These are phyloP conservation scores for Psittacula derbiana DNA, from an alignment of 2,797 vertebrate species.

Conservation along the genomic window DNA sequence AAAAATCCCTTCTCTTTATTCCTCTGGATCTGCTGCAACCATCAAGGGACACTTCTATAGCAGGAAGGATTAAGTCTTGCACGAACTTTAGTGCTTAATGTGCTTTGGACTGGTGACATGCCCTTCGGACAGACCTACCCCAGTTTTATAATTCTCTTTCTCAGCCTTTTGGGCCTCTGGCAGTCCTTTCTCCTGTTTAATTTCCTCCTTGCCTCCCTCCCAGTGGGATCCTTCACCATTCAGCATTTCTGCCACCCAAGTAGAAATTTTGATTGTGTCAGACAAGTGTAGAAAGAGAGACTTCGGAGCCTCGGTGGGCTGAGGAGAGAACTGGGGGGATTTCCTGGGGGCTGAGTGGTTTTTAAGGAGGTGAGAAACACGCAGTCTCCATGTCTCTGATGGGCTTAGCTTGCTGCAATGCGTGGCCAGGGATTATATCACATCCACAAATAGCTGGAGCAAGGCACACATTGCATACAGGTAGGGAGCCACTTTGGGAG, in stretches of 20 bases:
- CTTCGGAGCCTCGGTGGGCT: background rate
- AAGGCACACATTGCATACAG: background rate
- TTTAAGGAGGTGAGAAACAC: background rate
- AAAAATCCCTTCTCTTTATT: constrained; percentile 24
- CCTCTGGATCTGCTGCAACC: constrained; percentile 26
- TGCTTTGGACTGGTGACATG: constrained; percentile 65
- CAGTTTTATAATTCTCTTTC: constrained; percentile 58
- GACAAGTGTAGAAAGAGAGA: constrained; percentile 42
- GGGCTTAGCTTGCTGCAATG: background rate
- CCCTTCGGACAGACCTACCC: constrained; percentile 64
- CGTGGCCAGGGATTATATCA: background rate
- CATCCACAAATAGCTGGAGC: background rate
- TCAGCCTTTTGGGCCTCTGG: constrained; percentile 47
- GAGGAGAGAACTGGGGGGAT: background rate
- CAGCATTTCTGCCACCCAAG: constrained; percentile 62
- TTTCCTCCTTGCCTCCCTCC: constrained; percentile 59
- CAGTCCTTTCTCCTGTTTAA: constrained; percentile 53
- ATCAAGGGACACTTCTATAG: constrained; percentile 36
- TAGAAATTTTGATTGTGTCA: constrained; percentile 56
- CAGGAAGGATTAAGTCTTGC: constrained; percentile 60
- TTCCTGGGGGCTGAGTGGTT: background rate
- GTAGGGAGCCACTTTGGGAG: background rate
- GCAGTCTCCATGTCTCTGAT: background rate
- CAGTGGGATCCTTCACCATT: constrained; percentile 54
- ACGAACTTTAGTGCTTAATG: constrained; percentile 49